These are phyloP conservation scores for Petrolisthes cinctipes DNA, from an alignment of 2,888 invertebrate genomes.

Conservation along the genomic window DNA sequence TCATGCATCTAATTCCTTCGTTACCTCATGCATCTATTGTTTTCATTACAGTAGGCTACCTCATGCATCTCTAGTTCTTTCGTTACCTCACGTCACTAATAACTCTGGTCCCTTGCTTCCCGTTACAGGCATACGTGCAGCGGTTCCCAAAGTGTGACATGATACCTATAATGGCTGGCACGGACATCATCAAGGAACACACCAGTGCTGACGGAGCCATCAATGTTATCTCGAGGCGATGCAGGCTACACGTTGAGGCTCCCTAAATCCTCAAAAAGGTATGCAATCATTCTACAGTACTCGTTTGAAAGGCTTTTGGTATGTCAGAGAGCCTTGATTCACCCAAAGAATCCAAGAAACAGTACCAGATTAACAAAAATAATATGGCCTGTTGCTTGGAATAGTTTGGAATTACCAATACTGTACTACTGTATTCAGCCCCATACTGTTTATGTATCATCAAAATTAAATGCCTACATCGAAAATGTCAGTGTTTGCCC, in stretches of 20 bases:
- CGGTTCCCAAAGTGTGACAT: conserved; percentile 93
- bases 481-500: too few relatives aligned
- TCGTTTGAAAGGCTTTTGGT: too few relatives aligned
- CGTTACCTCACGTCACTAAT: not conserved
- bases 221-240: conserved; percentile 84
- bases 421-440: too few relatives aligned
- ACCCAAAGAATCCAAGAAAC: too few relatives aligned
- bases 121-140: conserved; percentile 87
- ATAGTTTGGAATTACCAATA: not conserved
- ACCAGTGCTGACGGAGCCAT: conserved; percentile 83
- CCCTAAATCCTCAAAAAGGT: conserved; percentile 95
- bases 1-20: not conserved
- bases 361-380: too few relatives aligned
- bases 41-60: not conserved
- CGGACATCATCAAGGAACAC: conserved; percentile 83
- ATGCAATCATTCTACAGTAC: conserved; percentile 44
- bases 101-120: conserved; percentile 48
- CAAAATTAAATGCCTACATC: too few relatives aligned
- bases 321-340: too few relatives aligned
- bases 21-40: not conserved
- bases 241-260: conserved; percentile 91
- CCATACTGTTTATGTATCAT: too few relatives aligned
- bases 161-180: conserved; percentile 93
- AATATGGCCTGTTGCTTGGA: not conserved
- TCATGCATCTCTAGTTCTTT: not conserved